A percentile compares a stretch with the other conserved stretches of the same genome.
Conservation (phyloP, 2,113 vertebrate genomes). For the Anas platyrhynchos region DNA sequence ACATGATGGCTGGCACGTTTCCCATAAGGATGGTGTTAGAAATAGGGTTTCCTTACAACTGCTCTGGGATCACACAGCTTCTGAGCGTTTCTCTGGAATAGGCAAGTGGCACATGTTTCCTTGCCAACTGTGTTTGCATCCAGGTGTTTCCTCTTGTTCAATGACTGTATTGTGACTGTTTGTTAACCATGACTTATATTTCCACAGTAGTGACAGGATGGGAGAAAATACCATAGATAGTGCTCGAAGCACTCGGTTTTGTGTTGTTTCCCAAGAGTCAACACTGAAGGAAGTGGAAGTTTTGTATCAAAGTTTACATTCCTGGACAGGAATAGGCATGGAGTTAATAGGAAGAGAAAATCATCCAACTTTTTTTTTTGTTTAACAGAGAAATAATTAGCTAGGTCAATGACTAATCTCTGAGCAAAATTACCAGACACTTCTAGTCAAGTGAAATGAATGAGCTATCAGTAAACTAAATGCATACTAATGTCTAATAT, state of each 20-base stretch:
- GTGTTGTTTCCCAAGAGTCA: background rate
- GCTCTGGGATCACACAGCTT: background rate
- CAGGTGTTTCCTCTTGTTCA: conserved; percentile 65
- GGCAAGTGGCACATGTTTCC: background rate
- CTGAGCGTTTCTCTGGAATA: background rate
- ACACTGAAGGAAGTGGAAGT: background rate
- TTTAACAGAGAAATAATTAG: background rate
- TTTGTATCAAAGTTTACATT: background rate
- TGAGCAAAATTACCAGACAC: background rate
- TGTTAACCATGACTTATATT: background rate
- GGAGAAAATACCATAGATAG: conserved; percentile 14
- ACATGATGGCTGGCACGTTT: background rate
- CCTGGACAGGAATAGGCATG: background rate
- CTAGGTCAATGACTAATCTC: background rate
- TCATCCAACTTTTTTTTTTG: background rate
- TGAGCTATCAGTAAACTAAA: background rate
- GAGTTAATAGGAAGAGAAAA: background rate
- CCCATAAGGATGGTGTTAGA: background rate
- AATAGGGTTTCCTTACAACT: background rate
- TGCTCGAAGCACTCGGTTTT: accelerated
- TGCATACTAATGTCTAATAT: too few relatives aligned
- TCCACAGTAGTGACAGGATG: conserved; percentile 5
- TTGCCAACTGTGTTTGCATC: background rate
- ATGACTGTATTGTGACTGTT: background rate
- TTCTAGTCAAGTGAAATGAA: background rate